Conservation (phyloP, 2,113 vertebrate species). For the Bolborhynchus lineola region DNA sequence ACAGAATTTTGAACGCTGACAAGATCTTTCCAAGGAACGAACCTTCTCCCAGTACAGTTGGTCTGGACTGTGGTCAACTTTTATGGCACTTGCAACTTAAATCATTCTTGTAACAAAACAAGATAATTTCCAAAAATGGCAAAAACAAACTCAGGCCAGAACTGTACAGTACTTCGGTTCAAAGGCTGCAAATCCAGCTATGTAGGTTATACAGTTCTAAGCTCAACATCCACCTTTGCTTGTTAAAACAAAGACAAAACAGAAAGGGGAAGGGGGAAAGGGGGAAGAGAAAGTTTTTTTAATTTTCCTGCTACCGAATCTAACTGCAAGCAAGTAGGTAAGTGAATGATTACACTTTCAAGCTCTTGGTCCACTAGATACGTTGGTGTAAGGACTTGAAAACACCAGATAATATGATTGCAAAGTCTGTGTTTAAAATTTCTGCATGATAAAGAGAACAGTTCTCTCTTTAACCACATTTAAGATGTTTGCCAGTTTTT, state of each 20-base stretch:
- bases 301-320: conserved; percentile 38
- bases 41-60: conserved; percentile 13
- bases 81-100: conserved; percentile 28
- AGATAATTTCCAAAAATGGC: conserved; percentile 64
- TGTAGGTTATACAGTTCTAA: conserved; percentile 1
- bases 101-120: conserved; percentile 61
- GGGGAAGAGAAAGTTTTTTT: conserved; percentile 7
- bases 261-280: not conserved
- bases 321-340: conserved; percentile 44
- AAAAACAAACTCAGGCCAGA: conserved; percentile 51
- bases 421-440: conserved; percentile 35
- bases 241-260: conserved; percentile 16
- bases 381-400: conserved; percentile 29
- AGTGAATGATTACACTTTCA: conserved; percentile 12
- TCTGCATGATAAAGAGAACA: conserved; percentile 20
- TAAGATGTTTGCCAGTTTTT: not conserved
- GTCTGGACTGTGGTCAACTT: conserved; percentile 27
- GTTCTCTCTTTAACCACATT: not conserved
- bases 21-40: conserved; percentile 4
- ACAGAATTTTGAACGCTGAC: not conserved
- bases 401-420: conserved; percentile 57
- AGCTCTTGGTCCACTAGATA: conserved; percentile 49
- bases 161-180: conserved; percentile 18
- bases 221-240: conserved; percentile 16
- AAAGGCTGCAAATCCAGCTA: conserved; percentile 42